Evolutionary conservation across 2,888 invertebrate genomes (phyloP), one percentile per base, ranked within the genome.

Genomic region (Tinea semifulvella): DNA sequence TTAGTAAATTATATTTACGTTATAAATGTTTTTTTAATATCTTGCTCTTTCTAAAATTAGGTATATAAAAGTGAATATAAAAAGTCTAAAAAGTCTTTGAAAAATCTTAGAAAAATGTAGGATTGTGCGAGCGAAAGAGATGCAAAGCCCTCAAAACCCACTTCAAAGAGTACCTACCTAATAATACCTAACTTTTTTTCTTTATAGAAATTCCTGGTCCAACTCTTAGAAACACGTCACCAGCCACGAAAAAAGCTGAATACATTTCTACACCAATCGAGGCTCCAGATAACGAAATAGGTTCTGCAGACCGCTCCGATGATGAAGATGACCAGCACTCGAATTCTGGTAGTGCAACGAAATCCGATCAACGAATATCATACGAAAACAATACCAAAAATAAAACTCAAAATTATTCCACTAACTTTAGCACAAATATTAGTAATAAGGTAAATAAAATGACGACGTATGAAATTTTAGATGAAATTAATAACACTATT

Each of bases 151-250:
- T n/a, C n/a, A n/a, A n/a, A n/a, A n/a, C n/a, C n/a, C n/a, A n/a
- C n/a, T n/a, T n/a, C n/a, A n/a, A n/a, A n/a, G n/a, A n/a, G n/a
- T n/a, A n/a, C n/a, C n/a, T n/a, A n/a, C n/a, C n/a, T n/a, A n/a
- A n/a, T n/a, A n/a, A n/a, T n/a, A n/a, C n/a, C n/a, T n/a, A n/a
- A n/a, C 22, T 22, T 38, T 38, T 16, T 5, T 38, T 7, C 38
- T 16, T 42, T 48, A 46, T 82, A 92, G 91, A 91, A 75, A 92
- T 91, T 55, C 88, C 89, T n/a, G 89, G 89, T 22, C 87, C 89
- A 6, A 85, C 87, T 28, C 67, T 83, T 48, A 82, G 74, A 56
- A 84, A 81, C 56, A 81, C 83, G 40, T 76, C 82, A 52, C 82
- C 84, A 26, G 67, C 71, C 42, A 65, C 65, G 45, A 75, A 68